Conservation (phyloP, 2,113 vertebrate species). For the Cephalopterus ornatus region DNA sequence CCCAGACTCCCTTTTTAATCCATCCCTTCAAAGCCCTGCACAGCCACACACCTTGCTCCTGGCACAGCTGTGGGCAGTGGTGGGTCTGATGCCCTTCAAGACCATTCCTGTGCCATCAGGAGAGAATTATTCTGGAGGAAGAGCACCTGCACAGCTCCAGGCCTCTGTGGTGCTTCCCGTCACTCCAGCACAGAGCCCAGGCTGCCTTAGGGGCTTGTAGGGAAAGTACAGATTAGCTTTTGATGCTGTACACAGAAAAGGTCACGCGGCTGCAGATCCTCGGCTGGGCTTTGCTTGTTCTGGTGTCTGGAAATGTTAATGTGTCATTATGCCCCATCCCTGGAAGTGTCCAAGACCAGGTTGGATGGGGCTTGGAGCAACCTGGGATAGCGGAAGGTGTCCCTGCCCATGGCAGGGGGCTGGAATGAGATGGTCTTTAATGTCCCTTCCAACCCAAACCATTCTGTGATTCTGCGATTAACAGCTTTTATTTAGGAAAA, state of each 20-base stretch:
- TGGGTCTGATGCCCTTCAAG: neutral
- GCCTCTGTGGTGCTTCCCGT: neutral
- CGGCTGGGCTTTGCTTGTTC: neutral
- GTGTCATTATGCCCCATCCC: no score
- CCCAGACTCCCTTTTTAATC: neutral
- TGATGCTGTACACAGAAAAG: neutral
- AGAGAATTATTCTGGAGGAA: neutral
- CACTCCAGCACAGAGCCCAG: neutral
- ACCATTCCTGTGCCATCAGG: neutral
- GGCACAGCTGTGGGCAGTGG: rapidly evolving
- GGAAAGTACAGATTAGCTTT: neutral
- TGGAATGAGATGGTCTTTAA: neutral
- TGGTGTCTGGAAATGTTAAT: neutral
- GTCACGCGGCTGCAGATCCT: neutral
- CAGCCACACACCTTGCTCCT: neutral
- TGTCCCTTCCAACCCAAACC: neutral
- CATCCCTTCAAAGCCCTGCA: neutral
- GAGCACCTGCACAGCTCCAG: neutral
- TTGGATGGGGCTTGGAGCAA: rapidly evolving
- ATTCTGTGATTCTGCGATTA: neutral
- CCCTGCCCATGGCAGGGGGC: neutral
- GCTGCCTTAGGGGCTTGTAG: rapidly evolving
- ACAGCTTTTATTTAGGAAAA: neutral
- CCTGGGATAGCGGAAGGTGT: neutral
- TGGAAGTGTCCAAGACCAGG: neutral